Base-by-base conservation (phyloP, 1,140 invertebrate genomes). In the Tachypleus tridentatus region DNA sequence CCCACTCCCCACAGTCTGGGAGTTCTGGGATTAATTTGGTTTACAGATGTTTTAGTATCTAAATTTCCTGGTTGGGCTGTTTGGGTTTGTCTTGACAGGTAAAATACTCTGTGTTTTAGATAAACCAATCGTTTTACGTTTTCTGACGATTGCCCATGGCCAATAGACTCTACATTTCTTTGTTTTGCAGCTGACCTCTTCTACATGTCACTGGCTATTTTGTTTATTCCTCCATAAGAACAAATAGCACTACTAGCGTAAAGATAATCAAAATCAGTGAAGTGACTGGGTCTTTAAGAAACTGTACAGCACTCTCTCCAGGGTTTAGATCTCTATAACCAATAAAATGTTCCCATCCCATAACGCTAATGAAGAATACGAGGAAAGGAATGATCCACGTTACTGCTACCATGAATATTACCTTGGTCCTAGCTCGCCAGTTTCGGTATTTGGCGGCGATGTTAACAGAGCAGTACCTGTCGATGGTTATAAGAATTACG, bases 391-490 rank as follows among this genome's bases (percentile, higher is more conserved):
- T 89, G 53, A 98, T 91, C 97, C 97, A 99, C 0, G 94, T 98
- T 10, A 79, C 69, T 3, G 78, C 76, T 10, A 85, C 77, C 76
- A 98, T 94, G 82, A 87, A 91, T 52, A 93, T 85, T 2, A 95
- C 89, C 70, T 88, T 84, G 68, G 86, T 86, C 72, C 96, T 93
- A 0, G 97, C 98, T 57, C 97, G 81, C 97, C 97, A 99, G 71
- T 89, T 86, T 60, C 96, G 83, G 78, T 99, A 99, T 73, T 89
- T 90, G 0, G 97, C 93, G 3, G 97, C 96, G 66, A 98, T 97
- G 82, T 97, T 98, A 0, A 99, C 96, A 8, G 95, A 98, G 77
- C 95, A 98, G 79, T 96, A 99, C 68, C 97, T 84, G 79, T 99
- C 97, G 62, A 98, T 91, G 10, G 97, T 99, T 70, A 99, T 99